A percentile compares a stretch with the other conserved stretches of the same genome.
Conservation (phyloP, 2,113 vertebrate genomes). For the Heptranchias perlo region DNA sequence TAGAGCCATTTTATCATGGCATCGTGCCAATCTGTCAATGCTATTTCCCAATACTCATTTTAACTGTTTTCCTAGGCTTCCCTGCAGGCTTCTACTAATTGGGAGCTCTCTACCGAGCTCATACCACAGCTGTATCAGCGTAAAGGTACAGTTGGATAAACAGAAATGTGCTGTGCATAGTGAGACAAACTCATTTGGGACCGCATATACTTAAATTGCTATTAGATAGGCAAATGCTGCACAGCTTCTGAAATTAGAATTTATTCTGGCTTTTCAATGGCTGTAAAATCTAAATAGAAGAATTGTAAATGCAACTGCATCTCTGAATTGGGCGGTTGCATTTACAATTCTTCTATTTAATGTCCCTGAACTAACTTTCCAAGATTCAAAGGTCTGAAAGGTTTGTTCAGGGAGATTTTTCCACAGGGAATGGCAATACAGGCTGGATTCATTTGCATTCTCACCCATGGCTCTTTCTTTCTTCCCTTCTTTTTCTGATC, state of each 20-base stretch:
- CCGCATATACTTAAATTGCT: slow-evolving; percentile 25
- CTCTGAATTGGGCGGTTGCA: background rate
- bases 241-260: slow-evolving; percentile 10
- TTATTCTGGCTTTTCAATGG: background rate
- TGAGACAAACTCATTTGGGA: background rate
- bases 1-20: slow-evolving; percentile 25
- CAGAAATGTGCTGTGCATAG: slow-evolving; percentile 1
- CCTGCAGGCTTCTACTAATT: slow-evolving; percentile 25
- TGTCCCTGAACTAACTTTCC: no score
- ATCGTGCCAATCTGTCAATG: slow-evolving; percentile 23
- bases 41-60: slow-evolving; percentile 28
- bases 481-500: background rate
- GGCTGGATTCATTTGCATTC: background rate
- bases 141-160: slow-evolving; percentile 23
- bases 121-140: slow-evolving; percentile 16
- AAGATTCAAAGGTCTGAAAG: no score
- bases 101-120: background rate
- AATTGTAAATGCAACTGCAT: background rate
- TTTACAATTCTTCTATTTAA: no score
- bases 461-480: background rate
- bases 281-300: background rate
- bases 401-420: background rate
- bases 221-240: background rate
- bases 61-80: slow-evolving; percentile 21
- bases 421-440: background rate